Percentiles rank a stretch among this genome's conserved stretches.
Conservation (phyloP, 2,797 vertebrate species). For the Chelon auratus region DNA sequence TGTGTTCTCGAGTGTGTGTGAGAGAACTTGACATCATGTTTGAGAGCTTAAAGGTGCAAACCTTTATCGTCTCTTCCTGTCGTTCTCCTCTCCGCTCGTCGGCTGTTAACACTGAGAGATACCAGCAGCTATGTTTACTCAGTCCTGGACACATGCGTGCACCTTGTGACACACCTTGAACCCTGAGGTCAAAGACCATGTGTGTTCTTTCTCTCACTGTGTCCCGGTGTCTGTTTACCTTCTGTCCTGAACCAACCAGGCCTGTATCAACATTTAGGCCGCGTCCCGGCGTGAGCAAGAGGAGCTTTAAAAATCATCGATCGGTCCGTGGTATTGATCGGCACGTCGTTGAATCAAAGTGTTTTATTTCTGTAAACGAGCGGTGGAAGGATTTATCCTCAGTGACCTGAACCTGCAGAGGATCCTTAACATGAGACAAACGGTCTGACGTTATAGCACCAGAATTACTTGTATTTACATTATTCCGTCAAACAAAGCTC, state of each 20-base stretch:
- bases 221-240: slow-evolving; percentile 56
- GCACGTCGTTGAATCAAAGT: slow-evolving; percentile 29
- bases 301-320: slow-evolving; percentile 30
- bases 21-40: slow-evolving; percentile 25
- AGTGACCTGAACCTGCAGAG: slow-evolving; percentile 3
- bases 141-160: slow-evolving; percentile 4
- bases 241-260: slow-evolving; percentile 46
- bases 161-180: slow-evolving; percentile 45
- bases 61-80: slow-evolving; percentile 2
- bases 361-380: slow-evolving; percentile 1
- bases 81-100: background rate
- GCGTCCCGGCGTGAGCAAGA: slow-evolving; percentile 19
- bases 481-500: no score
- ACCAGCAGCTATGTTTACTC: slow-evolving; percentile 26
- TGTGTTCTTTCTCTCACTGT: slow-evolving; percentile 53
- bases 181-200: slow-evolving; percentile 72
- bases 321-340: slow-evolving; percentile 40
- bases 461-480: no score
- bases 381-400: slow-evolving; percentile 8
- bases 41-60: slow-evolving; percentile 15
- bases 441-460: no score
- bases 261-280: slow-evolving; percentile 55
- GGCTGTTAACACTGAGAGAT: slow-evolving; percentile 16
- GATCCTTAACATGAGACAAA: no score
- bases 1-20: slow-evolving; percentile 18